These are phyloP conservation scores for Lemur catta DNA, from an alignment of 2,797 vertebrate species.

Conservation along the genomic window DNA sequence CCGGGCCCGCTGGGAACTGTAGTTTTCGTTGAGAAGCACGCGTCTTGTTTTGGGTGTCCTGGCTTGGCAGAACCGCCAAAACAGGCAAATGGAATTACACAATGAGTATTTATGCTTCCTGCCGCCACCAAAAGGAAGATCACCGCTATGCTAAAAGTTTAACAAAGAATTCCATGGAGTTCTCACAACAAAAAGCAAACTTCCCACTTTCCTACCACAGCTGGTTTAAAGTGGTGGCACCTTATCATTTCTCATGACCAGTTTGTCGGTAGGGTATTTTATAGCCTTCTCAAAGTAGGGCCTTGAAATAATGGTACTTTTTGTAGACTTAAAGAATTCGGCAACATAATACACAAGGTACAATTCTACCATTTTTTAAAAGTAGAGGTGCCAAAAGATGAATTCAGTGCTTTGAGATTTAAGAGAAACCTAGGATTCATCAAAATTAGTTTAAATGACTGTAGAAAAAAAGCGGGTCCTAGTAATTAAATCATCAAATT, in stretches of 20 bases:
- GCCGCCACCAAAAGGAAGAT: slow-evolving; percentile 71
- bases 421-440: not conserved
- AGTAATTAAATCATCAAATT: slow-evolving; percentile 52
- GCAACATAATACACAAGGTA: slow-evolving; percentile 29
- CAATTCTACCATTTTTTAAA: slow-evolving; percentile 34
- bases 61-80: slow-evolving; percentile 61
- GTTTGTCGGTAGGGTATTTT: not conserved
- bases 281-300: not conserved
- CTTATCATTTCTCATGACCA: not conserved
- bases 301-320: slow-evolving; percentile 29
- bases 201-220: not conserved
- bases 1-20: slow-evolving; percentile 72
- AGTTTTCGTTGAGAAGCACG: slow-evolving; percentile 55
- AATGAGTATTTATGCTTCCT: slow-evolving; percentile 70
- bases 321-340: slow-evolving; percentile 17
- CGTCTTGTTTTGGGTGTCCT: slow-evolving; percentile 35
- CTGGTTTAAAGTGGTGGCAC: slow-evolving; percentile 29
- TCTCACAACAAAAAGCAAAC: slow-evolving; percentile 54
- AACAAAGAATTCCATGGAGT: slow-evolving; percentile 52
- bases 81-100: slow-evolving; percentile 62
- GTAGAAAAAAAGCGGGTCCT: not conserved
- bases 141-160: slow-evolving; percentile 65
- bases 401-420: not conserved
- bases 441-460: slow-evolving; percentile 29
- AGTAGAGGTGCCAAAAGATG: slow-evolving; percentile 28